Conservation (phyloP, 1,140 invertebrate genomes). For the Drosophila novamexicana region DNA sequence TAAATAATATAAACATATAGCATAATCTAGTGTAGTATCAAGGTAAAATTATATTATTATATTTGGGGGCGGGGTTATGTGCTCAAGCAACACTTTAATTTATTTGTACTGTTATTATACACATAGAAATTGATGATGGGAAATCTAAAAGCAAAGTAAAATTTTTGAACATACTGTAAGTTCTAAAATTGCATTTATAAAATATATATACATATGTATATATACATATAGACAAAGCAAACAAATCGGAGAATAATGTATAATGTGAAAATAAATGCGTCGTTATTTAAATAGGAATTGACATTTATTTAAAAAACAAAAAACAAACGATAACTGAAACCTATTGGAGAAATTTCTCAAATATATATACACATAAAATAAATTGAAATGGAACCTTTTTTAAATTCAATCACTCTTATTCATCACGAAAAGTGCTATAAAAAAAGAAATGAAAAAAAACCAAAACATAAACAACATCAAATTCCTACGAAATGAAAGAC, state of each 20-base stretch:
- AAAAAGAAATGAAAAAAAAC: conserved; percentile 29
- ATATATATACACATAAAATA: conserved; percentile 12
- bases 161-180: conserved; percentile 81
- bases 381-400: conserved; percentile 49
- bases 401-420: conserved; percentile 50
- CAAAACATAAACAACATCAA: conserved; percentile 76
- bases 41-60: conserved; percentile 55
- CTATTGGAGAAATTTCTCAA: conserved; percentile 35
- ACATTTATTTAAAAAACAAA: conserved; percentile 48
- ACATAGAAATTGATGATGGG: conserved; percentile 32
- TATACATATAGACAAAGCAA: conserved; percentile 47
- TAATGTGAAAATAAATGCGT: conserved; percentile 56
- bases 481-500: conserved; percentile 84
- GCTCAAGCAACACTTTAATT: conserved; percentile 76
- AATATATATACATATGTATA: conserved; percentile 55
- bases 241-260: conserved; percentile 37
- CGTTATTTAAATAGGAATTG: conserved; percentile 79
- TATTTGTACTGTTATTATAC: conserved; percentile 70
- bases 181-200: conserved; percentile 83
- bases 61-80: conserved; percentile 29
- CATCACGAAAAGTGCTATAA: conserved; percentile 54
- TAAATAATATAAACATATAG: conserved; percentile 55
- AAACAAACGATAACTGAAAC: conserved; percentile 40
- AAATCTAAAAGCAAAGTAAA: conserved; percentile 57
- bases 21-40: conserved; percentile 65